Percentiles rank a stretch among this genome's conserved stretches.
These are phyloP conservation scores for Xestia c-nigrum DNA, from an alignment of 2,888 invertebrate genomes.

Conservation along the genomic window DNA sequence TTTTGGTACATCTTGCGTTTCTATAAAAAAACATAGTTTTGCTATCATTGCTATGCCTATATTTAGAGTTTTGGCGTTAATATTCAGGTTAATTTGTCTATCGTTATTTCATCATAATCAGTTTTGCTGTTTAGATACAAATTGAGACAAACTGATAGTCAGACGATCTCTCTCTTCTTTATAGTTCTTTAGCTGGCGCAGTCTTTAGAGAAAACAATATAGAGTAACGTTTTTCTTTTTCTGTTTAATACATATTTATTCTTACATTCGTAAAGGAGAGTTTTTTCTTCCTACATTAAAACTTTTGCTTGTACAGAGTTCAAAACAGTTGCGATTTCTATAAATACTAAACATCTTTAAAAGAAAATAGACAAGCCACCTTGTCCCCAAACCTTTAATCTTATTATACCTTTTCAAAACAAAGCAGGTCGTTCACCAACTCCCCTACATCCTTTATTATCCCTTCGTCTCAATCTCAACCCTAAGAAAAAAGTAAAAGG, in stretches of 20 bases:
- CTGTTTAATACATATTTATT: background rate
- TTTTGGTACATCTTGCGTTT: constrained; percentile 15
- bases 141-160: background rate
- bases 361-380: background rate
- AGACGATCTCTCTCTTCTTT: background rate
- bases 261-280: background rate
- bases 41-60: background rate
- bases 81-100: no score
- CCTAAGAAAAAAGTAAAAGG: constrained; percentile 73
- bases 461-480: constrained; percentile 45
- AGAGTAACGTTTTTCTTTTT: background rate
- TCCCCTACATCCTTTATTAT: constrained; percentile 19
- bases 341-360: background rate
- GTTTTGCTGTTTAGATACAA: background rate
- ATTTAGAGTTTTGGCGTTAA: background rate
- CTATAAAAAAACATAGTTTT: background rate
- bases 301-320: background rate
- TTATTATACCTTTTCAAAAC: background rate
- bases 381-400: background rate
- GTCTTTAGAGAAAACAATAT: background rate
- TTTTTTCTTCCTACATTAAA: background rate
- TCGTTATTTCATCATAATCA: background rate
- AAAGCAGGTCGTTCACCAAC: constrained; percentile 16
- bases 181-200: background rate
- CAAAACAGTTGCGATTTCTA: background rate